Percentiles rank a stretch among this genome's conserved stretches.
Conservation (phyloP, 2,888 invertebrate genomes). For the Apotomis betuletana region DNA sequence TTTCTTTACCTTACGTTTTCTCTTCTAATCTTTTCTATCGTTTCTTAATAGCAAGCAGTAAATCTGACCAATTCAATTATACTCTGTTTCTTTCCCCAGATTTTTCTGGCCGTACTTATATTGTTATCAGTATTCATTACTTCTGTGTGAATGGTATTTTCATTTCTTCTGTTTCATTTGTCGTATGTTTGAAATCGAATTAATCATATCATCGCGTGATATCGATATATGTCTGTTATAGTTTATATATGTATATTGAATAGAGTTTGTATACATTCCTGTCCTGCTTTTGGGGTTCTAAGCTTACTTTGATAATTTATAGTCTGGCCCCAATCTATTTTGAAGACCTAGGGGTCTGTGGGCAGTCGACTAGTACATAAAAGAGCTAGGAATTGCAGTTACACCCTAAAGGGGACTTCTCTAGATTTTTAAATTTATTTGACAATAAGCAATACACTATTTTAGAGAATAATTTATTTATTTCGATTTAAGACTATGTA, state of each 20-base stretch:
- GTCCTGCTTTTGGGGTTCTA: slow-evolving; percentile 26
- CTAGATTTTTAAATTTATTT: slow-evolving; percentile 72
- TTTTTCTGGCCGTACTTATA: slow-evolving; percentile 65
- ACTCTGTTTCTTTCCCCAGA: slow-evolving; percentile 49
- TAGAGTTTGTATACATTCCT: slow-evolving; percentile 52
- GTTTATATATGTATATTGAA: slow-evolving; percentile 48
- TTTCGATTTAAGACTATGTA: slow-evolving; percentile 81
- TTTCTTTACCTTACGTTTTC: not conserved
- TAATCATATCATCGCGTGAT: slow-evolving; percentile 72
- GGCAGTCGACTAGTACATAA: slow-evolving; percentile 64
- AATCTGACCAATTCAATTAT: slow-evolving; percentile 34
- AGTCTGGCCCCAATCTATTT: slow-evolving; percentile 2
- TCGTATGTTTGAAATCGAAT: slow-evolving; percentile 52
- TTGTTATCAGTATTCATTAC: slow-evolving; percentile 52
- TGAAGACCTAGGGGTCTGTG: not conserved
- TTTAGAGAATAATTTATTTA: slow-evolving; percentile 79
- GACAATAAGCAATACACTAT: slow-evolving; percentile 79
- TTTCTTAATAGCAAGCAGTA: not conserved
- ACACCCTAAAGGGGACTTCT: slow-evolving; percentile 47
- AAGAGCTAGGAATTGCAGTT: slow-evolving; percentile 63
- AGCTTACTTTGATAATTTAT: slow-evolving; percentile 20
- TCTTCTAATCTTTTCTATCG: slow-evolving; percentile 1
- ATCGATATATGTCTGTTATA: slow-evolving; percentile 53
- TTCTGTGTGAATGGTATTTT: slow-evolving; percentile 44
- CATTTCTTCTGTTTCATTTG: slow-evolving; percentile 18